Percentiles rank a stretch among this genome's conserved stretches.
phyloP scores from a whole-genome alignment of 2,888 invertebrate genomes.

The Caenorhabditis zanzibari region DNA sequence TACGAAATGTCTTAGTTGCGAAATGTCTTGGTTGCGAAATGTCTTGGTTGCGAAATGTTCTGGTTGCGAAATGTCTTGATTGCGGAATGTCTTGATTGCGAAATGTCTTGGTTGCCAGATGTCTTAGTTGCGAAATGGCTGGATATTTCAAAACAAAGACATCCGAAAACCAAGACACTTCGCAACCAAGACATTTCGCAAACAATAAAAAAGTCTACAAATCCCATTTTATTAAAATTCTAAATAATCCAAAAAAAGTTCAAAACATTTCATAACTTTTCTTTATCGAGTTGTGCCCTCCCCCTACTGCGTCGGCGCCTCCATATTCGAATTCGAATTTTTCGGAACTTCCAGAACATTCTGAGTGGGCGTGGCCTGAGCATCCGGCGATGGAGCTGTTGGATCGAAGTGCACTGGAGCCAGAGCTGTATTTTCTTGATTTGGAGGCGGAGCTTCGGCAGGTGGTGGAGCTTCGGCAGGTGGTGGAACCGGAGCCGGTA shows the following conservation, averaged over 20 bases:
- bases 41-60: too few relatives aligned
- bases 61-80: too few relatives aligned
- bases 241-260: background rate
- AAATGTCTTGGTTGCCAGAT: too few relatives aligned
- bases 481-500: background rate
- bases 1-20: too few relatives aligned
- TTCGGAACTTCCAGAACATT: background rate
- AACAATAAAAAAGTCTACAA: background rate
- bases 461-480: background rate
- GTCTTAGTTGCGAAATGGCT: too few relatives aligned
- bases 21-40: too few relatives aligned
- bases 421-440: background rate
- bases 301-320: background rate
- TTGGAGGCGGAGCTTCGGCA: conserved; percentile 1
- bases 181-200: too few relatives aligned
- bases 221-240: background rate
- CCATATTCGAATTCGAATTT: background rate
- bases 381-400: background rate
- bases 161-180: too few relatives aligned
- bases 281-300: background rate
- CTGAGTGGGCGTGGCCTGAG: background rate
- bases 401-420: background rate
- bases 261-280: background rate
- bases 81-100: too few relatives aligned
- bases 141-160: too few relatives aligned